Evolutionary conservation across 2,797 vertebrate species (phyloP).

Genomic region (Xiphophorus birchmanni): DNA sequence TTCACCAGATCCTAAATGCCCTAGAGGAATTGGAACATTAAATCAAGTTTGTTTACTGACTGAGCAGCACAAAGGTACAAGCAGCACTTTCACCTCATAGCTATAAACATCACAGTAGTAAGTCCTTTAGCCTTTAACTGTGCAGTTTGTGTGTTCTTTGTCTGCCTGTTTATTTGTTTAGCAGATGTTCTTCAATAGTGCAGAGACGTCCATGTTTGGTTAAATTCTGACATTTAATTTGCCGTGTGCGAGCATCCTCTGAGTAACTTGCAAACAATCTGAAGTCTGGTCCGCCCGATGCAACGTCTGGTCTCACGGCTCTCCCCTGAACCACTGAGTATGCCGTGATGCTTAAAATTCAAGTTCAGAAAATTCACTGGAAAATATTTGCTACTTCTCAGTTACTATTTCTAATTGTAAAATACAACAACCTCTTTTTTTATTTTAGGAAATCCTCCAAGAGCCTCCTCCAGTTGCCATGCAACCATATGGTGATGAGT

Average conservation of each 20-base stretch:
- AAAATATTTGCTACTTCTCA: neutral
- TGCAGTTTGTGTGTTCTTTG: neutral
- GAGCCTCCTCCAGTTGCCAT: slow-evolving; percentile 8
- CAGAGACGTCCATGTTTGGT: neutral
- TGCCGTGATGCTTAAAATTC: neutral
- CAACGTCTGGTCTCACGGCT: neutral
- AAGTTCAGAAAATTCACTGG: neutral
- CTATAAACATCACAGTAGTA: neutral
- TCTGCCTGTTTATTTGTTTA: neutral
- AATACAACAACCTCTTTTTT: neutral
- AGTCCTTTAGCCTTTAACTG: neutral
- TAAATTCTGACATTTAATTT: neutral
- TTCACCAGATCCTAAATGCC: neutral
- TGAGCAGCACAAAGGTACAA: neutral
- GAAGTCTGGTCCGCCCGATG: neutral
- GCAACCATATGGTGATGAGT: slow-evolving; percentile 6
- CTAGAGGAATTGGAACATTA: neutral
- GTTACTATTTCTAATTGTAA: neutral
- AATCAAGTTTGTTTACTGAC: neutral
- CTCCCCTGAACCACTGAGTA: neutral
- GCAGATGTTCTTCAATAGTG: neutral
- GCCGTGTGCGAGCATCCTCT: neutral
- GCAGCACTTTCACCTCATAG: neutral
- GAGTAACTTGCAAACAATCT: neutral
- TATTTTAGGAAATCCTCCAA: slow-evolving; percentile 3